Evolutionary conservation across 2,797 vertebrate genomes (phyloP).

Genomic region (Spea hammondii): DNA sequence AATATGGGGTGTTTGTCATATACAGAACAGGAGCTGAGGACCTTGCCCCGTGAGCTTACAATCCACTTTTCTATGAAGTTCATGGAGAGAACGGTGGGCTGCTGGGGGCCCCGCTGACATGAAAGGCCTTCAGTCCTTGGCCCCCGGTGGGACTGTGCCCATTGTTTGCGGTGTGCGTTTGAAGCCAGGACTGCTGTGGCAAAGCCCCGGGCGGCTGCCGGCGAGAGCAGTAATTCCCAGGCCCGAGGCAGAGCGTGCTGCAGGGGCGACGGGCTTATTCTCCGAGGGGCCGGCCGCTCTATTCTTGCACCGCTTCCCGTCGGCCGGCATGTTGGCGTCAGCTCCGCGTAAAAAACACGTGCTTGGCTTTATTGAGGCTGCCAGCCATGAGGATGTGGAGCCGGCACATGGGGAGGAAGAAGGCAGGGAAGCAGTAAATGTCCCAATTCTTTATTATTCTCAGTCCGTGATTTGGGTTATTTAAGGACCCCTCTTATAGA

Average conservation of each 20-base stretch:
- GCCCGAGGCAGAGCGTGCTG: not conserved
- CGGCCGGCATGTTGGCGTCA: constrained; percentile 38
- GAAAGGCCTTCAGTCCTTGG: too few species aligned
- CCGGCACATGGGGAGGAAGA: constrained; percentile 33
- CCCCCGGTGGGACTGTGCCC: not conserved
- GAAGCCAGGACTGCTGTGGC: not conserved
- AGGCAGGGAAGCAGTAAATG: constrained; percentile 47
- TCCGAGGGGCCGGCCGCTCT: constrained; percentile 10
- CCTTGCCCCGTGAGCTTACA: too few species aligned
- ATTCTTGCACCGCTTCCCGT: constrained; percentile 52
- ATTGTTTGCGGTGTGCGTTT: not conserved
- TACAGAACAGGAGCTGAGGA: too few species aligned
- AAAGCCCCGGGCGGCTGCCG: too few species aligned
- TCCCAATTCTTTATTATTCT: constrained; percentile 22
- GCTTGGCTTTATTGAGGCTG: not conserved
- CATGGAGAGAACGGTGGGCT: too few species aligned
- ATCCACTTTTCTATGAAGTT: too few species aligned
- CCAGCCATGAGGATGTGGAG: constrained; percentile 19
- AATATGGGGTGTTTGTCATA: too few species aligned
- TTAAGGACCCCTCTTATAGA: constrained; percentile 25
- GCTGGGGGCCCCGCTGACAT: too few species aligned
- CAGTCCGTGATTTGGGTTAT: constrained; percentile 14
- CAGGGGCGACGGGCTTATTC: constrained; percentile 18
- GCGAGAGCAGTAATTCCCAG: not conserved
- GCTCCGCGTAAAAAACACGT: constrained; percentile 3